Evolutionary conservation across 2,797 vertebrate genomes (phyloP).

Genomic region (Champsocephalus gunnari): DNA sequence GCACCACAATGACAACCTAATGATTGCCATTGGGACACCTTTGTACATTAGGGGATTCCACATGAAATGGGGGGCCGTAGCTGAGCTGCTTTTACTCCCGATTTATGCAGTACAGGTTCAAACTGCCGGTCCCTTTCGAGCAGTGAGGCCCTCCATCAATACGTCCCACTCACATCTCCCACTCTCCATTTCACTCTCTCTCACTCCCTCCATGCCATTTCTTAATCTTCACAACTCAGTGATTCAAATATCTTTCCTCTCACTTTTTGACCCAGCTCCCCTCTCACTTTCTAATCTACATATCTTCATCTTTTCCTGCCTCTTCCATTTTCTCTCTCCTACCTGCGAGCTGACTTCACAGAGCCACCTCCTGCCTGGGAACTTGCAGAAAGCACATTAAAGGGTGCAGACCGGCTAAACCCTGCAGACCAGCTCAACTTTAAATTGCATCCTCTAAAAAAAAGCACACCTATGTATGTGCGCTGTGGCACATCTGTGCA

Average conservation of each 20-base stretch:
- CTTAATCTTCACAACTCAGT: slow-evolving; percentile 68
- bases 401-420: slow-evolving; percentile 50
- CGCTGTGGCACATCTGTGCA: slow-evolving; percentile 49
- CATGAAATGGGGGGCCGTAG: slow-evolving; percentile 46
- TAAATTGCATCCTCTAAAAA: slow-evolving; percentile 53
- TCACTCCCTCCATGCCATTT: slow-evolving; percentile 62
- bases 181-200: slow-evolving; percentile 40
- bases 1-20: slow-evolving; percentile 72
- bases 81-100: slow-evolving; percentile 47
- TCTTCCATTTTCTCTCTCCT: slow-evolving; percentile 36
- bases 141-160: slow-evolving; percentile 54
- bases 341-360: slow-evolving; percentile 42
- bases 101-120: slow-evolving; percentile 44
- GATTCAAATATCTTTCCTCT: slow-evolving; percentile 64
- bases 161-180: slow-evolving; percentile 56
- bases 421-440: slow-evolving; percentile 51
- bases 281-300: slow-evolving; percentile 39
- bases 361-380: slow-evolving; percentile 44
- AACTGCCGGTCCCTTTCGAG: slow-evolving; percentile 45
- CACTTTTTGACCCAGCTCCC: slow-evolving; percentile 32
- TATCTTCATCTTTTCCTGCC: slow-evolving; percentile 34
- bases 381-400: slow-evolving; percentile 61
- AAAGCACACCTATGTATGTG: too few relatives aligned
- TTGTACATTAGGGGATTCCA: slow-evolving; percentile 60
- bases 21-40: slow-evolving; percentile 73